Evolutionary conservation across 2,888 invertebrate species (phyloP), one percentile per base, ranked within the genome.

Genomic region (Lypha dubia): DNA sequence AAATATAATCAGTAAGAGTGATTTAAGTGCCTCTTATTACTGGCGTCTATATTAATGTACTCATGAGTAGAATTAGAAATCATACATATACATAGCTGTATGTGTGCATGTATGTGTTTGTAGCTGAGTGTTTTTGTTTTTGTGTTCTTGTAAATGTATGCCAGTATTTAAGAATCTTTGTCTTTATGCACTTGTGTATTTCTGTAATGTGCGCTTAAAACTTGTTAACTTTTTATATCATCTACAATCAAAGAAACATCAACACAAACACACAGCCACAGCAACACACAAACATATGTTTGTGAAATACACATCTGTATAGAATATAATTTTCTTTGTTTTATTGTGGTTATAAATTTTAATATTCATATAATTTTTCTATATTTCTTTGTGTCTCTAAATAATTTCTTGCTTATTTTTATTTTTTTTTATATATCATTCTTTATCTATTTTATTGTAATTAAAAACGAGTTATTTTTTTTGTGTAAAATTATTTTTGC

Each of bases 11-110:
- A 83, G 86, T 49, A 75, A 75, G 79, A 79, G 77, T 80, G 79
- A 86, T 85, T 85, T 80, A 83, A 86, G 79, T 74, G 77, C 62
- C 75, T 86, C 77, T 86, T 80, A 80, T 83, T 80, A 83, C 76
- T 75, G 56, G 35, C 24, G 62, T 70, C 38, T 13, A 60, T 20
- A 44, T 51, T 65, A 65, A 58, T 35, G 13, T 38, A 56, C 17
- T 53, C 41, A 11, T 46, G 15, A 49, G 51, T 70, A 28, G 51
- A 70, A 62, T 60, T 49, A 68, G 35, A 58, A 46, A 56, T 76
- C 17, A 13, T 38, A 58, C 49, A 65, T 24, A 28, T 67, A 22
- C 28, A 22, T 38, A 8, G 17, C 22, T 51, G 20, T 58, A 13
- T 49, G n/a, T 51, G 38, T 20, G 32, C 3, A 13, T 67, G 13